Base-by-base conservation (phyloP, 2,888 invertebrate genomes). In the Lingula anatina region DNA sequence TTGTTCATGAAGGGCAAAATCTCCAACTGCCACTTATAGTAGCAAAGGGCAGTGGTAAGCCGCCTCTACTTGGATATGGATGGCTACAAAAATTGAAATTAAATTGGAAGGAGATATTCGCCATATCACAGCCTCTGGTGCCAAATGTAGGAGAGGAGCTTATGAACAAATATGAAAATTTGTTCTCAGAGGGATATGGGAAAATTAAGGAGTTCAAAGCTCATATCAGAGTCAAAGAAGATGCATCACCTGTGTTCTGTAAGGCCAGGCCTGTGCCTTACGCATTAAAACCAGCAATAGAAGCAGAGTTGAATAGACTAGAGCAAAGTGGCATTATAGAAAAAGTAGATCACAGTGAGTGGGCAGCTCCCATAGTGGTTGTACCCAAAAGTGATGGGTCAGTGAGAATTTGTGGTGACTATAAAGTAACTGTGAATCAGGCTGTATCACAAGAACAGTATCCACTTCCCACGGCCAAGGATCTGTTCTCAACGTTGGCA, bases 391-490 rank as follows among this genome's bases (percentile, higher is more conserved):
- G 9, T 9, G 15, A 31, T 31, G 35, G 35, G 35, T 12, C 35
- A 12, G 15, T 31, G 15, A 15, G 35, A 9, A 31, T 31, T 31
- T 31, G 35, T 31, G 35, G 35, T 31, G 35, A 31, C 15, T 31
- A 12, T 31, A 31, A 31, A 15, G 35, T 31, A 12, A 31, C 35
- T 15, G 15, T 31, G 9, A 31, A 31, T 31, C 9, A 31, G 35
- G n/a, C n/a, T n/a, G n/a, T n/a, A n/a, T n/a, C n/a, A 12, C 18
- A 25, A 3, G 53, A 53, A 24, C 27, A 37, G 18, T 37, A 53
- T 41, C 53, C 53, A 2, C 23, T 53, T 21, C 49, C 49, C 5
- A 28, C 5, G 2, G 18, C 31, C 12, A 49, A 53, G 3, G 53
- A 55, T 21, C 21, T 55, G 15, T 41, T 38, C 9, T 5, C 5